Evolutionary conservation across 92 coral and sea anemone genomes (phyloP).

Genomic region (Diadumene lineata): DNA sequence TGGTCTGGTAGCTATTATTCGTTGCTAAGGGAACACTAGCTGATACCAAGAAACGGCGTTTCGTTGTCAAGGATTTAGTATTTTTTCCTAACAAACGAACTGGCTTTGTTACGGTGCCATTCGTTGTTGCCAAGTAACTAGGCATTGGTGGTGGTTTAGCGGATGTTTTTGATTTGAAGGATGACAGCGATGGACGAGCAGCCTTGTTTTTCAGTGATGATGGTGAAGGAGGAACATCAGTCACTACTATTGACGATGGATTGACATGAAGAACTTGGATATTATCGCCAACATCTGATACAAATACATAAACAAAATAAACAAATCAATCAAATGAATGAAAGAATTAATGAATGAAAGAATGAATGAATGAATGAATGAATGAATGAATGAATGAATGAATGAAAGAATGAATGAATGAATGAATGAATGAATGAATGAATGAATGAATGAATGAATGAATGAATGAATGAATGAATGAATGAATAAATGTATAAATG

Average conservation of each 20-base stretch:
- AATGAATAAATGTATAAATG: too few relatives aligned
- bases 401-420: too few relatives aligned
- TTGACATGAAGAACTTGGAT: slow-evolving; percentile 32
- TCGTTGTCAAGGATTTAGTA: too few relatives aligned
- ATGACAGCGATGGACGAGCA: neutral
- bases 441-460: too few relatives aligned
- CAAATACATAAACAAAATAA: too few relatives aligned
- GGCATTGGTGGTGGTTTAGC: neutral
- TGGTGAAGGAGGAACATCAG: slow-evolving; percentile 25
- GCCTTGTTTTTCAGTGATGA: neutral
- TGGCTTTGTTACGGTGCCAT: neutral
- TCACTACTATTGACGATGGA: slow-evolving; percentile 35
- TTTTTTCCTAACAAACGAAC: too few relatives aligned
- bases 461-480: too few relatives aligned
- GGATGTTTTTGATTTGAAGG: neutral
- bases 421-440: too few relatives aligned
- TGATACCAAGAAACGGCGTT: neutral
- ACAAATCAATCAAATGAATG: neutral
- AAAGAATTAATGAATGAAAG: too few relatives aligned
- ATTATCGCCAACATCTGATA: neutral
- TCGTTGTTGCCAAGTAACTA: neutral
- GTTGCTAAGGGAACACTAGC: neutral
- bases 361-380: neutral
- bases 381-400: too few relatives aligned
- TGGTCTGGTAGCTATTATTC: neutral